Base-by-base conservation (phyloP, 2,113 vertebrate genomes). In the Rhinichthys klamathensis region DNA sequence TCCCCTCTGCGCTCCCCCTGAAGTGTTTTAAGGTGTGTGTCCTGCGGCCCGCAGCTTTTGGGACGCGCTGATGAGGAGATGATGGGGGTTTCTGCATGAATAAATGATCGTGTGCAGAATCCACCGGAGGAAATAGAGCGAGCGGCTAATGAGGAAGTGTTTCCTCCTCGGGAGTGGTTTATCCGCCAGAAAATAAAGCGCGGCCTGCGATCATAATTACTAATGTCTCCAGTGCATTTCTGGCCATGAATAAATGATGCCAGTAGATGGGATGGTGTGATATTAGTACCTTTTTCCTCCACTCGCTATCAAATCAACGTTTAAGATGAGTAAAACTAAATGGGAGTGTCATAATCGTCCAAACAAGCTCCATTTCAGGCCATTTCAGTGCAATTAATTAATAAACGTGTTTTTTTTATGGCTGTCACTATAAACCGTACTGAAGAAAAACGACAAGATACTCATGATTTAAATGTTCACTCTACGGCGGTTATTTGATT, bases 81-180 rank as follows among this genome's bases (percentile, higher is more conserved):
- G 79, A 81, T 81, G 61, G 83, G 86, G 89, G 70, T 81, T 67
- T 85, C 80, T 74, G 58, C 90, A 91, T 91, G 89, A 91, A 91
- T 91, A 91, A 90, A 90, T 91, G 88, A 91, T 91, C 85, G 63
- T 69, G 80, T 84, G 67, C 65, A 54, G 77, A 84, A 81, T 85
- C 80, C 87, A 54, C 65, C 76, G 75, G 80, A 86, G 87, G 65
- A 88, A 90, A 90, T 88, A 88, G 86, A 87, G 75, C 73, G 80
- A 87, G 58, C 73, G 61, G 86, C 89, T 89, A 90, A 91, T 90
- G 90, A 87, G 89, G 89, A 90, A 86, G 88, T 86, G 69, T 44
- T 54, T 76, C 41, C 35, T 77, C 80, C 35, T 82, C 63, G 56
- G 77, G 67, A 69, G 84, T 65, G 73, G 86, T 88, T 90, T 89